A percentile compares a stretch with the other conserved stretches of the same genome.
phyloP scores from a whole-genome alignment of 2,888 invertebrate species.

The Drosophila greeni region DNA sequence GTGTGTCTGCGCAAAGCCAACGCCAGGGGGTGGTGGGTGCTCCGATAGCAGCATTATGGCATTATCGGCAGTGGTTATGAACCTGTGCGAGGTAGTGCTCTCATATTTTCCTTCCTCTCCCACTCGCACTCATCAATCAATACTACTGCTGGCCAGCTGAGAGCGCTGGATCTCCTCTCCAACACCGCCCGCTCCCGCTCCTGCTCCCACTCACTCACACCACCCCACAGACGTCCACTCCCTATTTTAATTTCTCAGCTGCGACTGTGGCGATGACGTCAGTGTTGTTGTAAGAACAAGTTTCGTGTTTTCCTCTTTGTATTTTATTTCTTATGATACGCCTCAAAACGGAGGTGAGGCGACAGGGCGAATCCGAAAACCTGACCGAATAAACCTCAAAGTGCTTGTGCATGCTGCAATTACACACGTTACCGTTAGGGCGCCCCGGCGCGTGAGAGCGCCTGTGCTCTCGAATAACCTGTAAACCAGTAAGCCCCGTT shows the following conservation, averaged over 20 bases:
- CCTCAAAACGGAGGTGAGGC: constrained; percentile 20
- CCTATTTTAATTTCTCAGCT: constrained; percentile 74
- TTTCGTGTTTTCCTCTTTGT: constrained; percentile 38
- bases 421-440: constrained; percentile 71
- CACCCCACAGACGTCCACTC: constrained; percentile 69
- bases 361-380: constrained; percentile 32
- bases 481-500: constrained; percentile 51
- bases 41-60: constrained; percentile 47
- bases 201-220: constrained; percentile 24
- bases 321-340: constrained; percentile 17
- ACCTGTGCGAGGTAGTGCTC: constrained; percentile 28
- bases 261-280: constrained; percentile 68
- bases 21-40: constrained; percentile 62
- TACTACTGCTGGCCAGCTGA: constrained; percentile 59
- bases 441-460: constrained; percentile 39
- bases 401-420: constrained; percentile 61
- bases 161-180: constrained; percentile 20
- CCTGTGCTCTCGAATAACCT: constrained; percentile 40
- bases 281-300: constrained; percentile 70
- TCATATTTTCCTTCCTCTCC: constrained; percentile 18
- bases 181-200: neutral
- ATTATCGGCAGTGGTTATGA: constrained; percentile 58
- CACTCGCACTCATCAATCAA: constrained; percentile 55
- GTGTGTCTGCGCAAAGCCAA: constrained; percentile 63
- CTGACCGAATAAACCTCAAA: constrained; percentile 53